A percentile compares a stretch with the other conserved stretches of the same genome.
Conservation (phyloP, 2,888 invertebrate species). For the Liposcelis brunnea region DNA sequence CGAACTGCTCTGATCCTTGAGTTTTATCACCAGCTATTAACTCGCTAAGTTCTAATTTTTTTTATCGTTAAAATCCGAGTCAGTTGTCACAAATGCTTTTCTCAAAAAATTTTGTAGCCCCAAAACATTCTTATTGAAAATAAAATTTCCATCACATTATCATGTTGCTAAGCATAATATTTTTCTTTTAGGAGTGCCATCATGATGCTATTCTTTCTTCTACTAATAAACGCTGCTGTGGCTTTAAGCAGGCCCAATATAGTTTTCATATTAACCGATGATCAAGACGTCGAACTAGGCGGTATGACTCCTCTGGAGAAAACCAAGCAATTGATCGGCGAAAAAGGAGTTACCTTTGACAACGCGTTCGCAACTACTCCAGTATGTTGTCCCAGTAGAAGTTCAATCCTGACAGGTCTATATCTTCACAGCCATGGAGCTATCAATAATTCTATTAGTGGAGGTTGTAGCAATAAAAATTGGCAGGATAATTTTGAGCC, state of each 20-base stretch:
- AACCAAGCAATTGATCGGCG: constrained; percentile 40
- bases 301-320: constrained; percentile 55
- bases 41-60: too few relatives aligned
- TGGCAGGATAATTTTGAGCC: constrained; percentile 51
- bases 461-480: constrained; percentile 50
- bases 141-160: too few relatives aligned
- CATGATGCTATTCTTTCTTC: too few relatives aligned
- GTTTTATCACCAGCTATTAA: too few relatives aligned
- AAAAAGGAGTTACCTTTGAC: constrained; percentile 45
- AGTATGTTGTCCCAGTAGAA: constrained; percentile 75
- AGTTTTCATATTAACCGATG: constrained; percentile 62
- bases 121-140: too few relatives aligned
- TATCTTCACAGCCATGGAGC: constrained; percentile 69
- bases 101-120: too few relatives aligned
- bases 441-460: constrained; percentile 54
- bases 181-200: too few relatives aligned
- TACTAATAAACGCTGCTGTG: constrained; percentile 16
- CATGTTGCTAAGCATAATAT: too few relatives aligned
- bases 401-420: constrained; percentile 63
- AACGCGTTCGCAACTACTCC: constrained; percentile 69
- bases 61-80: too few relatives aligned
- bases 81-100: too few relatives aligned
- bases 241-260: constrained; percentile 42
- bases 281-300: constrained; percentile 62
- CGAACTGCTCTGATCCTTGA: too few relatives aligned